These are phyloP conservation scores for Takifugu flavidus DNA, from an alignment of 2,113 vertebrate species.

Conservation along the genomic window DNA sequence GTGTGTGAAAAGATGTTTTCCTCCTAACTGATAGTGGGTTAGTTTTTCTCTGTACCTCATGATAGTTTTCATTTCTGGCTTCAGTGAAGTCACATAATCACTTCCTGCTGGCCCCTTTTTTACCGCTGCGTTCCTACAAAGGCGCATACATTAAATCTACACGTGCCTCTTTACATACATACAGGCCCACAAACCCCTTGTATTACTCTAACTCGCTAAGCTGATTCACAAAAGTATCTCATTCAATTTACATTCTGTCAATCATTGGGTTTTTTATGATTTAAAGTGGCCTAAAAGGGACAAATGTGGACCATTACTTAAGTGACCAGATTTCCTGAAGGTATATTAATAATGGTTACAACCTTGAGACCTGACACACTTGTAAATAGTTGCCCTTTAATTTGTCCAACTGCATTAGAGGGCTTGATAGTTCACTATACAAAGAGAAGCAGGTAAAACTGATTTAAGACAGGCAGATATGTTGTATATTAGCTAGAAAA, in stretches of 20 bases:
- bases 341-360: conserved; percentile 1
- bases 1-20: conserved; percentile 18
- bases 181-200: too few species aligned
- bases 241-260: neutral
- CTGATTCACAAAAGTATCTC: neutral
- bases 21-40: conserved; percentile 5
- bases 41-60: neutral
- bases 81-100: neutral
- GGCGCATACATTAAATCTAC: neutral
- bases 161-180: neutral
- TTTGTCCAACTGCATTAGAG: conserved; percentile 10
- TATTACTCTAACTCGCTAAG: neutral
- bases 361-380: neutral
- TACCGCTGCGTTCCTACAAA: neutral
- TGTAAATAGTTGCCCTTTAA: conserved; percentile 14
- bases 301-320: neutral
- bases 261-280: conserved; percentile 1
- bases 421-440: neutral
- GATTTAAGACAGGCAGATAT: conserved; percentile 22
- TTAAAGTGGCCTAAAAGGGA: conserved; percentile 4
- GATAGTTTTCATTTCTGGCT: neutral
- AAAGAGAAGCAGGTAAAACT: conserved; percentile 19
- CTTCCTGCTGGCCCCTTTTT: neutral
- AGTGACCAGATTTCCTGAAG: neutral
- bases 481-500: conserved; percentile 10